Evolutionary conservation across 2,797 vertebrate genomes (phyloP), one percentile per base, ranked within the genome.

Genomic region (Fistularia tabacaria): DNA sequence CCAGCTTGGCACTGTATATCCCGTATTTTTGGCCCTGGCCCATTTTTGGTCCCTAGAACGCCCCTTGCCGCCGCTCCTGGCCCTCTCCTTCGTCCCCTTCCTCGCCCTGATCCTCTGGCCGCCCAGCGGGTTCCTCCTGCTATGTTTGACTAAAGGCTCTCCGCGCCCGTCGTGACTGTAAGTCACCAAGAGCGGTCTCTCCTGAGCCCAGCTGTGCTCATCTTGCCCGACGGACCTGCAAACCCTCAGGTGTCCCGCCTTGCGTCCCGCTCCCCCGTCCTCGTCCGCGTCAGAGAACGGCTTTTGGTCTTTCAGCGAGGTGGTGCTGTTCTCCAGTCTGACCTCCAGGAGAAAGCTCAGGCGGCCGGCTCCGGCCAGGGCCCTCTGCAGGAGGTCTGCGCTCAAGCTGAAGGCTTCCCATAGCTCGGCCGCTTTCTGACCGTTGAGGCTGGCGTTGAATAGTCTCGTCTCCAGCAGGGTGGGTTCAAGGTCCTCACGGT

Each of bases 131-230:
- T 50, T 82, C 74, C 85, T 78, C 63, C 78, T 83, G 66, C 76
- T 66, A 15, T 85, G 84, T 58, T 85, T 83, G 44, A 84, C 82
- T 55, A 93, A 79, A 43, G 90, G 80, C 66, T 91, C 83, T 25
- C 89, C 89, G 6, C 73, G 89, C 6, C 89, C 90, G 3, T 93
- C 92, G 10, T 91, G 91, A 66, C 86, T 92, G 38, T 93, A 93
- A 36, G 90, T 91, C 69, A 93, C 91, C 81, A 93, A 76, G 44
- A 93, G 87, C 15, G 92, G 92, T 78, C 92, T 90, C 76, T 92
- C 88, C 56, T 77, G 86, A 38, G 84, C 86, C 92, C 92, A 93
- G 76, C 84, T 91, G 69, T 82, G 76, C 56, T 90, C 90, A 0
- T 90, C 84, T 81, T 92, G 89, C 48, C 82, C 85, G n/a, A 77